A percentile compares a stretch with the other conserved stretches of the same genome.
Conservation (phyloP, 2,113 vertebrate genomes). For the Cervus canadensis region DNA sequence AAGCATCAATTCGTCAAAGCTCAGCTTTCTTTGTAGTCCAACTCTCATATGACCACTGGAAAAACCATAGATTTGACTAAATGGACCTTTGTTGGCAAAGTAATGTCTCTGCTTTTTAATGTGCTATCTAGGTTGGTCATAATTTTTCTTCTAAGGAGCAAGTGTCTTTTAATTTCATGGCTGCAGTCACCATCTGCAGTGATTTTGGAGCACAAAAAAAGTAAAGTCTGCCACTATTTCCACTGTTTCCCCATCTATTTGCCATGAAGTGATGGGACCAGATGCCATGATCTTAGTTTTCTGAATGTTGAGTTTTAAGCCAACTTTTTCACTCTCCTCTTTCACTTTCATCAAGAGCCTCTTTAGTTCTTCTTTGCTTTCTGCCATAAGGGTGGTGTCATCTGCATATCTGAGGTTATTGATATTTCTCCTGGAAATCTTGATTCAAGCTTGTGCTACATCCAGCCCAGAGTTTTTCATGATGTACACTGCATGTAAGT, state of each 20-base stretch:
- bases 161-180: not conserved
- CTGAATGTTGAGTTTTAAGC: not conserved
- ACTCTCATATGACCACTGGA: not conserved
- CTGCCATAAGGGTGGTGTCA: not conserved
- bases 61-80: not conserved
- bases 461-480: not conserved
- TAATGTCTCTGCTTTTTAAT: not conserved
- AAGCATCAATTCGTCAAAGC: not conserved
- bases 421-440: accelerated
- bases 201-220: not conserved
- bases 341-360: not conserved
- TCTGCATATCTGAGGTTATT: not conserved
- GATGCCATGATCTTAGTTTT: not conserved
- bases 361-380: not conserved
- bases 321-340: not conserved
- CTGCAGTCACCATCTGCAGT: not conserved
- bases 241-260: not conserved
- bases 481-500: not conserved
- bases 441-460: not conserved
- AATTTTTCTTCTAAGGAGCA: not conserved
- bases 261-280: not conserved
- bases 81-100: accelerated
- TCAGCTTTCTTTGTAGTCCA: not conserved
- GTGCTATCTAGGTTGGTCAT: not conserved
- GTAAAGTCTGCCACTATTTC: not conserved